These are phyloP conservation scores for Felis chaus DNA, from an alignment of 2,113 vertebrate species.

Conservation along the genomic window DNA sequence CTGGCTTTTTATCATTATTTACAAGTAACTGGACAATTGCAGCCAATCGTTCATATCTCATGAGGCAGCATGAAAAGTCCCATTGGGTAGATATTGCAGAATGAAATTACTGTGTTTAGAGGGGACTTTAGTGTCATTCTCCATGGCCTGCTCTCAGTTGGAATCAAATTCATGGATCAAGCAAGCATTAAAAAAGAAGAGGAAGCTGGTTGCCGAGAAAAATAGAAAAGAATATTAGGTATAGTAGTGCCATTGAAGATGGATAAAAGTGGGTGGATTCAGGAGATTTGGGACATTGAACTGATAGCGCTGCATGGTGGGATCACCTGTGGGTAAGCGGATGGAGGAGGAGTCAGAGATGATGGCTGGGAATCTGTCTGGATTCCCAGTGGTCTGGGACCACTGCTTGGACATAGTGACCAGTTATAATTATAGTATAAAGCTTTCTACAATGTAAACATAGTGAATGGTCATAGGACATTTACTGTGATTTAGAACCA, in stretches of 20 bases:
- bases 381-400: not conserved
- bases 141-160: not conserved
- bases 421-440: not conserved
- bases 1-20: slow-evolving; percentile 38
- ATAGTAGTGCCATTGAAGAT: not conserved
- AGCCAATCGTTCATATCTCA: not conserved
- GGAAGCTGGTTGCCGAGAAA: not conserved
- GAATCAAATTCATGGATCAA: not conserved
- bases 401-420: not conserved
- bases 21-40: not conserved
- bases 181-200: not conserved
- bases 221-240: not conserved
- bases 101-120: not conserved
- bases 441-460: not conserved
- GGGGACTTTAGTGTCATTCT: not conserved
- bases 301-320: not conserved
- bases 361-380: not conserved
- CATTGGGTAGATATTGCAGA: not conserved
- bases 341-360: not conserved
- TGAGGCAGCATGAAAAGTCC: not conserved
- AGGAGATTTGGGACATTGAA: not conserved
- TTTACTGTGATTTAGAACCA: not conserved
- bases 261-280: not conserved
- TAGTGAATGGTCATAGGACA: not conserved
- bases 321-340: accelerated